These are phyloP conservation scores for Cryptocheilus praepositus DNA, from an alignment of 2,888 invertebrate species.

Conservation along the genomic window DNA sequence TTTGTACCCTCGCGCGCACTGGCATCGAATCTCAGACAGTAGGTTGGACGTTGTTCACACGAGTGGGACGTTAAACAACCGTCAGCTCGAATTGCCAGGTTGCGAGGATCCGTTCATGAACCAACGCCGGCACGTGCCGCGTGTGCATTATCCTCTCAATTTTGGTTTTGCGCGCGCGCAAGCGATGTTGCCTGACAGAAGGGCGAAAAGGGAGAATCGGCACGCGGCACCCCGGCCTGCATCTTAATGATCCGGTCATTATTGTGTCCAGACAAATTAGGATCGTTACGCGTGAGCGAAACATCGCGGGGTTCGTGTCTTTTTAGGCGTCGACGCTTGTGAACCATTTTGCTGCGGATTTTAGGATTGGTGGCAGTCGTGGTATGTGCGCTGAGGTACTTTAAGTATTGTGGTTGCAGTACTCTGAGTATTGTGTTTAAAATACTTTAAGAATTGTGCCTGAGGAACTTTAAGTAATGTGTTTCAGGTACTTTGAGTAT, in stretches of 20 bases:
- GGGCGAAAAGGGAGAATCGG: conserved; percentile 44
- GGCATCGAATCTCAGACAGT: too few relatives aligned
- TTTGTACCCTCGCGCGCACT: too few relatives aligned
- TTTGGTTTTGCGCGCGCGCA: conserved; percentile 35
- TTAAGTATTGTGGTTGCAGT: too few relatives aligned
- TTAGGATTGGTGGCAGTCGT: too few relatives aligned
- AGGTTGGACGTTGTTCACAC: too few relatives aligned
- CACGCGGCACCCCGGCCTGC: conserved; percentile 50
- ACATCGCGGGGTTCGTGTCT: neutral
- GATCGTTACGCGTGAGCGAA: conserved; percentile 37
- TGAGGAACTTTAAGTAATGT: too few relatives aligned
- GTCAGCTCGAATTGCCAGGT: conserved; percentile 37
- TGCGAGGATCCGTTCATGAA: conserved; percentile 30
- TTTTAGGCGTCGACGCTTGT: too few relatives aligned
- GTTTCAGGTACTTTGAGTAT: too few relatives aligned
- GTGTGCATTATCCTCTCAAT: conserved; percentile 37
- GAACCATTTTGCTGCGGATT: too few relatives aligned
- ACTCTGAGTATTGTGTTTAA: too few relatives aligned
- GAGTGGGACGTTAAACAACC: conserved; percentile 4
- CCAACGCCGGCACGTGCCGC: conserved; percentile 44
- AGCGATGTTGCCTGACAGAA: conserved; percentile 28
- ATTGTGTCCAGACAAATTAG: conserved; percentile 71
- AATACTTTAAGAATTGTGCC: too few relatives aligned
- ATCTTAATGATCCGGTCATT: conserved; percentile 68
- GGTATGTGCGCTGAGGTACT: too few relatives aligned